Evolutionary conservation across 2,888 invertebrate genomes (phyloP).

Genomic region (Mesochorus sp.): DNA sequence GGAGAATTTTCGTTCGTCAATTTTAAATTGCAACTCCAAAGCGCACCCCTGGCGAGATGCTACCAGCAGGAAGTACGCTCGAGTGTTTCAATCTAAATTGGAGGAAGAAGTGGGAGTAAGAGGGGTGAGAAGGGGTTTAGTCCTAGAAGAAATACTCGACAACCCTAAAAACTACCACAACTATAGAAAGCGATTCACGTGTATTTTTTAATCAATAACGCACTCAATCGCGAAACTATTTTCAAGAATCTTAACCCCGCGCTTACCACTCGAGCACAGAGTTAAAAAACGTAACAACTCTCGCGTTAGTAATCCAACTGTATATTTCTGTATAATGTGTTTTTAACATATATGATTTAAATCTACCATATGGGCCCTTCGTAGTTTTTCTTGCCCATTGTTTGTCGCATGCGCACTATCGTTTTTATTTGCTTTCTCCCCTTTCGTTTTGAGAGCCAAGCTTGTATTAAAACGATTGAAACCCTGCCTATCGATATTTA

Average conservation of each 20-base stretch:
- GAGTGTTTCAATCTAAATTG: slow-evolving; percentile 13
- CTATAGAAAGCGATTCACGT: too few species aligned
- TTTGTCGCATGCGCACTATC: slow-evolving; percentile 3
- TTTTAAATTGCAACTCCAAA: slow-evolving; percentile 41
- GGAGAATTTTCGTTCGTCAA: slow-evolving; percentile 17
- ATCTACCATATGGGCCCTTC: slow-evolving; percentile 62
- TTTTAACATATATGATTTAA: slow-evolving; percentile 59
- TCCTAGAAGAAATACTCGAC: slow-evolving; percentile 23
- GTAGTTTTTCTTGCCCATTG: slow-evolving; percentile 32
- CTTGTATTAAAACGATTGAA: slow-evolving; percentile 2
- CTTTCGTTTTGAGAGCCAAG: background rate
- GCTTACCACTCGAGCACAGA: slow-evolving; percentile 56
- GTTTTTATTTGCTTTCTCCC: background rate
- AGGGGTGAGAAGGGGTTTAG: background rate
- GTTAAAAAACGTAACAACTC: slow-evolving; percentile 35
- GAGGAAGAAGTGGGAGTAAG: too few species aligned
- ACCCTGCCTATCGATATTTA: too few species aligned
- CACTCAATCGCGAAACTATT: slow-evolving; percentile 69
- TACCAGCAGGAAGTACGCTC: slow-evolving; percentile 30
- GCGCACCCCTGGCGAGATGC: slow-evolving; percentile 27
- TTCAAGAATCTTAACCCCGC: slow-evolving; percentile 62
- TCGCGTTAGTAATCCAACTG: slow-evolving; percentile 61
- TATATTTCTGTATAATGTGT: slow-evolving; percentile 42
- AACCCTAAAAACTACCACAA: background rate
- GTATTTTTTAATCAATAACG: too few species aligned